Evolutionary conservation across 2,888 invertebrate species (phyloP), one percentile per base, ranked within the genome.

Genomic region (Smittia sp.): DNA sequence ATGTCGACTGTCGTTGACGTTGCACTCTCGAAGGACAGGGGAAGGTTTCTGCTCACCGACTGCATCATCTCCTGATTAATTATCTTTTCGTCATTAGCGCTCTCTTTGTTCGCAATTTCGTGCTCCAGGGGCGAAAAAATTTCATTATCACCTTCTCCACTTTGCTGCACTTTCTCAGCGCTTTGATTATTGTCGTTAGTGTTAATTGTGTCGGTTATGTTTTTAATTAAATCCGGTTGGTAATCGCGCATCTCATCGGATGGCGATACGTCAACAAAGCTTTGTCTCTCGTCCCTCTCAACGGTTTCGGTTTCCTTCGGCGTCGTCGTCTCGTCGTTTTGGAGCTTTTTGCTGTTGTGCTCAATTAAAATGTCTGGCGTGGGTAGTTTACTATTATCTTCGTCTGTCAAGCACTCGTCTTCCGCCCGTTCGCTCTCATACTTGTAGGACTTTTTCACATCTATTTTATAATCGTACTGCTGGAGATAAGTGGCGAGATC

Each of bases 341-440:
- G 52, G n/a, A 67, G 41, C 24, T 52, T 70, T 25, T 54, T 70
- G 13, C 67, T 70, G 69, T 76, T 77, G 74, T 80, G 79, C 72
- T 80, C 79, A 20, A 80, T 78, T 18, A 80, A 76, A 75, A 81
- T 79, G 75, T 80, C 81, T 0, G 81, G 81, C 39, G 80, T 79
- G 38, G 78, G 77, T 74, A 32, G 70, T 74, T 41, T 75, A 70
- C 63, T 76, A 74, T 13, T 73, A 24, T 76, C 74, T 7, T 76
- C 76, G 1, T 73, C 75, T 4, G 75, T 76, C 1, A 75, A 73
- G 62, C 76, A 75, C 41, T 76, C 75, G 7, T 70, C 46, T 18
- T 25, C 41, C 15, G 18, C 46, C 41, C 18, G 9, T 32, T 32
- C 20, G 15, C n/a, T 65, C 11, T 65, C 67, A 22, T 39, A 39